Conservation (phyloP, 1,140 invertebrate genomes). For the Chionoecetes opilio region DNA sequence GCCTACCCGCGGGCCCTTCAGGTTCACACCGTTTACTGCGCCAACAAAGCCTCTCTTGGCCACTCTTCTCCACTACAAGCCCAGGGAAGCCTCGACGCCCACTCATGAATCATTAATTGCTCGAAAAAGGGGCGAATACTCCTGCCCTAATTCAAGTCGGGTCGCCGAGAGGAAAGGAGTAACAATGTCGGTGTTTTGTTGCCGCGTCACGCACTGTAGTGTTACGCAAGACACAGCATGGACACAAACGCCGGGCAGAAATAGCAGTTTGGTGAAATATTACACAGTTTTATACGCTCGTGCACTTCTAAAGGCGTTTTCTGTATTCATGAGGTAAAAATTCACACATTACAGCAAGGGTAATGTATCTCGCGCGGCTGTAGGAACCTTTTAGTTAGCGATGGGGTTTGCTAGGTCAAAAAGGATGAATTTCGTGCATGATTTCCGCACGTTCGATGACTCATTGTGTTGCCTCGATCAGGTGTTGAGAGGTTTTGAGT, state of each 20-base stretch:
- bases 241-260: neutral
- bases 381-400: too few species aligned
- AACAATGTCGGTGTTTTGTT: conserved; percentile 19
- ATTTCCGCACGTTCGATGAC: neutral
- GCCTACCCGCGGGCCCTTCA: neutral
- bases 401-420: too few species aligned
- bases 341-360: too few species aligned
- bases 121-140: neutral
- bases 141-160: neutral
- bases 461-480: neutral
- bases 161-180: neutral
- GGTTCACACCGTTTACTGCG: conserved; percentile 15
- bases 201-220: neutral
- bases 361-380: too few species aligned
- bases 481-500: too few species aligned
- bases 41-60: conserved; percentile 2
- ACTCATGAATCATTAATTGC: conserved; percentile 30
- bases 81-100: neutral
- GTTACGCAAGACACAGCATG: neutral
- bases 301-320: too few species aligned
- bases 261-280: neutral
- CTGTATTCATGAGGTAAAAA: too few species aligned
- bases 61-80: neutral
- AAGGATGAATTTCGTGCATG: neutral
- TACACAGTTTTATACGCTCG: neutral